Evolutionary conservation across 2,888 invertebrate species (phyloP), one percentile per base, ranked within the genome.

Genomic region (Odontocolon sp.): DNA sequence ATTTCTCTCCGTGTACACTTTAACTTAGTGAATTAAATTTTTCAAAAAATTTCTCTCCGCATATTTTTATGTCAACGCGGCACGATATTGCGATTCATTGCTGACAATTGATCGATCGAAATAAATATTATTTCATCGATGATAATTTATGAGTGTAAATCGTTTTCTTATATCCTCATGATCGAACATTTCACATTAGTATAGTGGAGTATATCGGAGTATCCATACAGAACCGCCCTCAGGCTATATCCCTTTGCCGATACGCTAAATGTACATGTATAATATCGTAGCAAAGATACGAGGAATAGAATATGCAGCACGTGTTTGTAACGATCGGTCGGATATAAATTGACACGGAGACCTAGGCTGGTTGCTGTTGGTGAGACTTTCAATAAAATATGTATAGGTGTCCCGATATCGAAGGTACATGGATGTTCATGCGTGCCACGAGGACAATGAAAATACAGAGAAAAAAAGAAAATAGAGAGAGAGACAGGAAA

Each of bases 301-400:
- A 71, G 42, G 16, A 54, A 71, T 71, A 61, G 64, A 66, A 69
- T 57, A 64, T 77, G 67, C 79, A 73, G 79, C 79, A 74, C 77
- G 79, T 73, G 77, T 42, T 56, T 36, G 52, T 54, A 76, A 76
- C 76, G 75, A 70, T 72, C 67, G 68, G 56, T 77, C 56, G 64
- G 26, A 56, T 76, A 69, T 76, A 73, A 77, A 77, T 79, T 73
- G 69, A 66, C 63, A 66, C 23, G 52, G 33, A 23, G 18, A 28
- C 11, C 21, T 11, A 16, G 16, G 21, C n/a, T n/a, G 40, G 26
- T 14, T 23, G 56, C 26, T 45, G 11, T 23, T 9, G 31, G 1
- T 36, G 33, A 28, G 28, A n/a, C 40, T 47, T 69, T 74, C 38
- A 40, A 69, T 74, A 64, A 74, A 74, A 69, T 52, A 68, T 68